Base-by-base conservation (phyloP, 2,113 vertebrate genomes). In the Ammospiza nelsoni region DNA sequence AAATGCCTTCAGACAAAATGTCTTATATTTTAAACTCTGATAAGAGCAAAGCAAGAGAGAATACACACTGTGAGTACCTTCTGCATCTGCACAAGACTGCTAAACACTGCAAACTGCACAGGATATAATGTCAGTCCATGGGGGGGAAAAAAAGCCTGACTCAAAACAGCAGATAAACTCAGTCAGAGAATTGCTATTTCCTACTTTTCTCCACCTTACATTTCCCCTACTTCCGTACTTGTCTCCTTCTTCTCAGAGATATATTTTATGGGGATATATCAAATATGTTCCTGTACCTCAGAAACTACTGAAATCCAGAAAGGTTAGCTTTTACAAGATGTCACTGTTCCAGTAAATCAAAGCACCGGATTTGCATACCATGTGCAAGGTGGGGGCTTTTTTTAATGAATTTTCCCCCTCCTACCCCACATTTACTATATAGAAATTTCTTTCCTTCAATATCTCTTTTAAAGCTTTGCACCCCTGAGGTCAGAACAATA, bases 321-420 rank as follows among this genome's bases (percentile, higher is more conserved):
- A 84, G 8, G 24, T 77, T 84, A 27, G 19, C 5, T 84, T 86
- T 76, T 43, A 61, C 27, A 73, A 57, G 19, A 35, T 15, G 19
- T 5, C 58, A 31, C 28, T 80, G 84, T 62, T 76, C n/a, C 24
- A 66, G 31, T 19, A 46, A 54, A 81, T 31, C 24, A 35, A 80
- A 76, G 58, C 18, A 33, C 3, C 44, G 57, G 29, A 76, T n/a
- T 44, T 80, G 33, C 29, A 48, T 15, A 57, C 9, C n/a, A 41
- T 3, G 0, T 27, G 57, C 35, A 73, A 55, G 39, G 43, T 19
- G 22, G 2, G 0, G 1, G 0, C 4, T 17, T 65, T 39, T 46
- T 9, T 1, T 4, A 62, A 55, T 51, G 0, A 33, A 23, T 66
- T 33, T 61, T 37, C 27, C 15, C 14, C 24, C 19, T 55, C 20